Conservation (phyloP, 1,140 invertebrate species). For the Drosophila sp. region DNA sequence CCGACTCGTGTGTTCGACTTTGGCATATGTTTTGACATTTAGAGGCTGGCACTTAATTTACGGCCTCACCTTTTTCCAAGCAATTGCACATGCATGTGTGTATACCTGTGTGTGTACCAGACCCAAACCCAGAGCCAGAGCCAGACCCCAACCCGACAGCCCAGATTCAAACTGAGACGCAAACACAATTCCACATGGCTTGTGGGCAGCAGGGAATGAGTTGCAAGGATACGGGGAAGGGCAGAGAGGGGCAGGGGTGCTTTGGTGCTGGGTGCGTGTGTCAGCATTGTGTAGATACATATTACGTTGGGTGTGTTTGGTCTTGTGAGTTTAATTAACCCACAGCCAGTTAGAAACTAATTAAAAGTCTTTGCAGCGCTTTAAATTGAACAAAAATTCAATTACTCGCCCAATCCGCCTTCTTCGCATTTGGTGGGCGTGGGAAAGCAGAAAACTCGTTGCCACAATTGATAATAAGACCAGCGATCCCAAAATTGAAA, state of each 20-base stretch:
- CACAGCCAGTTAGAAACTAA: constrained; percentile 56
- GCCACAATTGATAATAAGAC: background rate
- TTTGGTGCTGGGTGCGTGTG: constrained; percentile 9
- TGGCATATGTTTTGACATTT: constrained; percentile 69
- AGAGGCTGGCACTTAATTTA: constrained; percentile 73
- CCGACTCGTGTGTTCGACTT: constrained; percentile 46
- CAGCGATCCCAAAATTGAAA: constrained; percentile 1
- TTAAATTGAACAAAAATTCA: constrained; percentile 46
- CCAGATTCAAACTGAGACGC: constrained; percentile 11
- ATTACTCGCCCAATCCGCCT: constrained; percentile 40
- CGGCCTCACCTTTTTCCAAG: constrained; percentile 55
- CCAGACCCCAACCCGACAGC: constrained; percentile 33
- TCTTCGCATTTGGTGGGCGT: constrained; percentile 32
- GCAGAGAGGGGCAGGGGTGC: background rate
- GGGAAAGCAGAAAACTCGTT: constrained; percentile 52
- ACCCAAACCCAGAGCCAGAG: constrained; percentile 25
- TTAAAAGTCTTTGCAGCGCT: constrained; percentile 51
- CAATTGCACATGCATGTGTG: constrained; percentile 10
- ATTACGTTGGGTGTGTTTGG: constrained; percentile 5
- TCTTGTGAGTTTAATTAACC: constrained; percentile 62
- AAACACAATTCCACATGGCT: background rate
- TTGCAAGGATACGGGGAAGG: background rate
- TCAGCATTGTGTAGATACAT: constrained; percentile 13
- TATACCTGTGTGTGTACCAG: constrained; percentile 7
- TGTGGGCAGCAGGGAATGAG: background rate